These are phyloP conservation scores for Melanotaenia duboulayi DNA, from an alignment of 2,113 vertebrate genomes.

Conservation along the genomic window DNA sequence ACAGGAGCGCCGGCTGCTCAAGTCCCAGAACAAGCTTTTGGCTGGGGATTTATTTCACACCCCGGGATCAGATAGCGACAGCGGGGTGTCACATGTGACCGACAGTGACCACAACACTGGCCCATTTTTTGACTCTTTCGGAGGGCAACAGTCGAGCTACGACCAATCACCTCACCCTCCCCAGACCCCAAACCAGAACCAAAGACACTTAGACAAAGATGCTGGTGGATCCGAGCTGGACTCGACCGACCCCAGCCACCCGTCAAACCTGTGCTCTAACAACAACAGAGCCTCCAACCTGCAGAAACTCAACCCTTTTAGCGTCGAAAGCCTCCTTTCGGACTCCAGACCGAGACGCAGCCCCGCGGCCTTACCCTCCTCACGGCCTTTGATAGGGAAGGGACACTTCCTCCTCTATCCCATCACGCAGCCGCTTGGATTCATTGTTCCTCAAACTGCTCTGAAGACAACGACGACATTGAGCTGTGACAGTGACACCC, in stretches of 20 bases:
- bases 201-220: constrained; percentile 87
- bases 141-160: constrained; percentile 80
- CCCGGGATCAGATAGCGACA: constrained; percentile 97
- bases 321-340: constrained; percentile 94
- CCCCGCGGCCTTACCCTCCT: constrained; percentile 85
- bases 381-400: constrained; percentile 92
- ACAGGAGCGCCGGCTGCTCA: constrained; percentile 94
- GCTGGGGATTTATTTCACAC: constrained; percentile 91
- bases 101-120: constrained; percentile 79
- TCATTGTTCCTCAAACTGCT: constrained; percentile 93
- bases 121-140: constrained; percentile 63
- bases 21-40: constrained; percentile 89
- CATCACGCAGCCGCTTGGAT: constrained; percentile 95
- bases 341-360: constrained; percentile 92
- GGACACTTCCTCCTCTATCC: constrained; percentile 95
- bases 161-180: constrained; percentile 80
- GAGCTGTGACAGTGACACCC: constrained; percentile 74
- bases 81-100: constrained; percentile 88
- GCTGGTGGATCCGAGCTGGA: constrained; percentile 84
- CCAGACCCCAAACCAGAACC: constrained; percentile 80
- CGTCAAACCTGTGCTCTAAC: constrained; percentile 76
- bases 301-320: constrained; percentile 94
- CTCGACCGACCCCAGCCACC: constrained; percentile 78
- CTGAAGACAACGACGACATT: constrained; percentile 76
- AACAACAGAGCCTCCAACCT: constrained; percentile 78